Evolutionary conservation across 2,888 invertebrate genomes (phyloP), one percentile per base, ranked within the genome.

Genomic region (Drosophila hamatofila): DNA sequence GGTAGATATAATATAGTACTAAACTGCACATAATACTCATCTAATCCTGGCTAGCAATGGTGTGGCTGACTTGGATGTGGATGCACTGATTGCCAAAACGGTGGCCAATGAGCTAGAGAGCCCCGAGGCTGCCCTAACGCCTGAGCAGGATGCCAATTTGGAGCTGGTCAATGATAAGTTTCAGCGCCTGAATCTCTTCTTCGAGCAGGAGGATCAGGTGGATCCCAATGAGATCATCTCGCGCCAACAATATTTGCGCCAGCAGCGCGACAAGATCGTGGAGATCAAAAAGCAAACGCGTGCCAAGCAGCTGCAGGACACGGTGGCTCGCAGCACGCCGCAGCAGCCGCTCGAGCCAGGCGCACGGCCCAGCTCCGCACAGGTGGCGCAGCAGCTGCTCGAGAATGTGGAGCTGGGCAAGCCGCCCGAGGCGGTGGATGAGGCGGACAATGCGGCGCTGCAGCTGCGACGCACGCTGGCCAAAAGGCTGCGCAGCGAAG

Each of bases 201-300:
- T 93, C 71, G 92, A 92, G 62, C 89, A 89, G 67, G 81, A 86
- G 54, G 74, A 76, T 23, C 68, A 94, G 93, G 91, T 94, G 41
- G 93, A 94, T 82, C 93, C 93, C 25, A 94, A 94, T 65, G 97
- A 98, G 80, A 93, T 98, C 52, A 94, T 95, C 72, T 95, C 95
- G 64, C 94, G 98, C 0, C 97, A 97, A 88, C 96, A 96, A 78
- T 98, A 98, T 92, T 93, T 99, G 64, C 95, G 96, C 60, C 95
- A 96, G 70, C 98, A 98, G 91, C 94, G 98, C 27, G 98, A 98
- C 92, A 97, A 98, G 91, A 94, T 99, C 59, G 94, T 98, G 48
- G 96, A 96, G 23, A 93, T 98, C 90, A 99, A 98, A 93, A 97
- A 96, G 90, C 96, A 96, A 91, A 97, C 96, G 25, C 94, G 98